phyloP scores from a whole-genome alignment of 2,797 vertebrate species.

The Fratercula arctica region DNA sequence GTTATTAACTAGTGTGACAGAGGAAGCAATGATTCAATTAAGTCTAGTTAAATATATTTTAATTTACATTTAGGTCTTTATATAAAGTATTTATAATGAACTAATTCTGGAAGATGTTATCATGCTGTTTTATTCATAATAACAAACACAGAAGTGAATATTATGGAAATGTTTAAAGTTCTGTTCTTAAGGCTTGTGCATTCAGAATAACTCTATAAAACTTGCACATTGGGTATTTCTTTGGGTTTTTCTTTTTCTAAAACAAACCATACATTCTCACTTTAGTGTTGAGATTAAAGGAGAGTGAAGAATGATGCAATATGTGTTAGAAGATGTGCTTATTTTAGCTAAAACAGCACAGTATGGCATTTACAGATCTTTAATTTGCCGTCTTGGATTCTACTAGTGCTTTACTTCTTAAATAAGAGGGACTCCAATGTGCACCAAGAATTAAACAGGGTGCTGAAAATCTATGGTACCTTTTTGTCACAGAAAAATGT shows the following conservation, averaged over 20 bases:
- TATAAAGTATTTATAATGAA: neutral
- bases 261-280: neutral
- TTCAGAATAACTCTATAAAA: neutral
- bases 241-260: neutral
- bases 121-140: constrained; percentile 20
- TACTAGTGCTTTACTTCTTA: neutral
- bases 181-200: neutral
- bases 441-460: neutral
- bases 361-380: neutral
- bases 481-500: neutral
- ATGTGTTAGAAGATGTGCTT: neutral
- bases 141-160: neutral
- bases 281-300: neutral
- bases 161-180: neutral
- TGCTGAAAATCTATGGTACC: neutral
- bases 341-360: neutral
- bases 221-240: neutral
- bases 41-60: constrained; percentile 20
- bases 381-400: neutral
- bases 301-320: neutral
- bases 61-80: neutral
- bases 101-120: neutral
- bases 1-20: neutral
- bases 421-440: neutral
- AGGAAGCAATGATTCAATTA: neutral